Conservation (phyloP, 2,113 vertebrate species). For the Peromyscus polionotus region DNA sequence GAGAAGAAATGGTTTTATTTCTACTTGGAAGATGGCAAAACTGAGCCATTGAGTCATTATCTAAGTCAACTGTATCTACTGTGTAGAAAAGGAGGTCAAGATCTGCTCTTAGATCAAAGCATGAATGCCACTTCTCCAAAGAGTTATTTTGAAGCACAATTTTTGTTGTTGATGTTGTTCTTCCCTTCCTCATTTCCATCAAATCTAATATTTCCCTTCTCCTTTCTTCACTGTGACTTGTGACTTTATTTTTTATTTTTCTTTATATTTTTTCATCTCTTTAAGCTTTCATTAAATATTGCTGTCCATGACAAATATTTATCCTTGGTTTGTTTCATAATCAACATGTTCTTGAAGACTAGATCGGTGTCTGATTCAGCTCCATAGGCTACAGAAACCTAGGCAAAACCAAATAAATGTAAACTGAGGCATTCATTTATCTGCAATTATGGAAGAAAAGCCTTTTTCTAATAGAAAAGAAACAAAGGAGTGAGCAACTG, state of each 20-base stretch:
- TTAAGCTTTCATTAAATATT: not conserved
- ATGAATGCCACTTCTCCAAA: not conserved
- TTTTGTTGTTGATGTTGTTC: not conserved
- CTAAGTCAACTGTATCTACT: not conserved
- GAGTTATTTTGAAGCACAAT: not conserved
- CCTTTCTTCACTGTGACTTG: not conserved
- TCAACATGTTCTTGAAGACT: constrained; percentile 56
- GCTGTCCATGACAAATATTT: constrained; percentile 50
- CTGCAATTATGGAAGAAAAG: constrained; percentile 62
- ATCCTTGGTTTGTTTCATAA: constrained; percentile 57
- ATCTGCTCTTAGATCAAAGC: not conserved
- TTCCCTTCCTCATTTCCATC: not conserved
- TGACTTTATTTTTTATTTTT: not conserved
- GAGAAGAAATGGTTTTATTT: not conserved
- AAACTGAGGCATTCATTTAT: constrained; percentile 68
- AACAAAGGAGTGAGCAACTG: not conserved
- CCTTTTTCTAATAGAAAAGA: constrained; percentile 68
- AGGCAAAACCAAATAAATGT: constrained; percentile 45
- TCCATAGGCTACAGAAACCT: not conserved
- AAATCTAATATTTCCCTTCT: not conserved
- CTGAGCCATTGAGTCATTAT: not conserved
- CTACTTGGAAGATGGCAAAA: not conserved
- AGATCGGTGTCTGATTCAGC: constrained; percentile 60
- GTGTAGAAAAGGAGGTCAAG: not conserved
- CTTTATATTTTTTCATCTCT: constrained; percentile 8